Evolutionary conservation across 2,888 invertebrate genomes (phyloP), one percentile per base, ranked within the genome.

Genomic region (Campoplex nolae): DNA sequence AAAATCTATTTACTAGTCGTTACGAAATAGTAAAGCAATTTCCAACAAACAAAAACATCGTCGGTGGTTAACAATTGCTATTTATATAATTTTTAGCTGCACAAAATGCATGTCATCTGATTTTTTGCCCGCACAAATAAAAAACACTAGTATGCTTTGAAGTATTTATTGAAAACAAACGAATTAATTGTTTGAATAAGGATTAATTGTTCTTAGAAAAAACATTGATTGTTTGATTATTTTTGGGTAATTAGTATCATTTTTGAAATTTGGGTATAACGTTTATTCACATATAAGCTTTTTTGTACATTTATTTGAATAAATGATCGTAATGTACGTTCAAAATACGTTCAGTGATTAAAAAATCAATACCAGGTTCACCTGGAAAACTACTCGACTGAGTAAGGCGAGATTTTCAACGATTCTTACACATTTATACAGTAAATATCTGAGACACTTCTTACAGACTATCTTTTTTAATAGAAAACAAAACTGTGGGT

Each of bases 211-310:
- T 38, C 3, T 38, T 38, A 7, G 42, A 42, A 9, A 42, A 42
- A 42, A 0, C 6, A 48, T 48, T 3, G 3, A 58, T 56, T 28
- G 4, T 28, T 28, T 58, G 13, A 11, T 1, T 28, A 18, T n/a
- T 11, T 56, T 23, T 58, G 58, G 48, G 13, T 11, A 28, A 28
- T 58, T 6, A 28, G 7, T 3, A 56, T 4, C 28, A 28, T 58
- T 7, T 28, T 28, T 58, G 58, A 58, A 58, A 58, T 58, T 58
- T 58, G 58, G 58, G 58, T 58, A 58, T 32, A 42, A 58, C 58
- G 68, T 51, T 78, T 65, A 28, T 67, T 78, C 58, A 58, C 58
- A 58, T 58, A 58, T 58, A 58, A 58, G 58, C 58, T 58, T 58
- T 58, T 58, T 58, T 58, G 58, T 58, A 58, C 58, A 58, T 58